These are phyloP conservation scores for Ophiodon elongatus DNA, from an alignment of 2,113 vertebrate genomes.

Conservation along the genomic window DNA sequence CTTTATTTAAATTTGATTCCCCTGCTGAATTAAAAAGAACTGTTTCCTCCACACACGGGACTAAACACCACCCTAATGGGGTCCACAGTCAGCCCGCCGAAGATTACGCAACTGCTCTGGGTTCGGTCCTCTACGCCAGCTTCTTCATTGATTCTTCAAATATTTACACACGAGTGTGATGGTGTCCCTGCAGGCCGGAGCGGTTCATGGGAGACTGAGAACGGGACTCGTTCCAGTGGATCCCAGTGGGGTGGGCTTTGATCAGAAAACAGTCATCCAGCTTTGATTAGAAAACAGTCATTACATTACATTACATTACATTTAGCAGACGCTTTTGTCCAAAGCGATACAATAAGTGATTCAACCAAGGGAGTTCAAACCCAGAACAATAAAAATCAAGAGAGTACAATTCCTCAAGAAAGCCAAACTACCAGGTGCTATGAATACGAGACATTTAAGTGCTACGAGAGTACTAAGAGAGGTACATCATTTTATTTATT, in stretches of 20 bases:
- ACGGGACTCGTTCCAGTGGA: conserved; percentile 45
- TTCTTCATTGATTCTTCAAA: conserved; percentile 34
- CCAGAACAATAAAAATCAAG: too few relatives aligned
- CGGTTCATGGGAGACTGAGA: conserved; percentile 65
- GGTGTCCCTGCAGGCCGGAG: conserved; percentile 25
- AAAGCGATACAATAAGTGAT: too few relatives aligned
- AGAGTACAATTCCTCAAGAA: too few relatives aligned
- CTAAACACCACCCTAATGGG: background rate
- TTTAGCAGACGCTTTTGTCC: too few relatives aligned
- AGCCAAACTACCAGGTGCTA: too few relatives aligned
- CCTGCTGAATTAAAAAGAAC: conserved; percentile 18
- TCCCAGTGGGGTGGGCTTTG: conserved; percentile 47
- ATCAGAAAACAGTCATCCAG: conserved; percentile 53
- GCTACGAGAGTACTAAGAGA: too few relatives aligned
- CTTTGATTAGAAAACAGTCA: too few relatives aligned
- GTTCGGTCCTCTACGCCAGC: conserved; percentile 32
- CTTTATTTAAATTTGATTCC: conserved; percentile 28
- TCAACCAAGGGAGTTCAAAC: too few relatives aligned
- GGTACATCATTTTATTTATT: too few relatives aligned
- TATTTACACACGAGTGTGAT: conserved; percentile 55
- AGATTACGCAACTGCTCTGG: background rate
- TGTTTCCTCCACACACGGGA: background rate
- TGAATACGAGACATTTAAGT: too few relatives aligned
- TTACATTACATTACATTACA: too few relatives aligned
- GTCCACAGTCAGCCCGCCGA: background rate